Evolutionary conservation across 2,797 vertebrate species (phyloP).

Genomic region (Spea hammondii): DNA sequence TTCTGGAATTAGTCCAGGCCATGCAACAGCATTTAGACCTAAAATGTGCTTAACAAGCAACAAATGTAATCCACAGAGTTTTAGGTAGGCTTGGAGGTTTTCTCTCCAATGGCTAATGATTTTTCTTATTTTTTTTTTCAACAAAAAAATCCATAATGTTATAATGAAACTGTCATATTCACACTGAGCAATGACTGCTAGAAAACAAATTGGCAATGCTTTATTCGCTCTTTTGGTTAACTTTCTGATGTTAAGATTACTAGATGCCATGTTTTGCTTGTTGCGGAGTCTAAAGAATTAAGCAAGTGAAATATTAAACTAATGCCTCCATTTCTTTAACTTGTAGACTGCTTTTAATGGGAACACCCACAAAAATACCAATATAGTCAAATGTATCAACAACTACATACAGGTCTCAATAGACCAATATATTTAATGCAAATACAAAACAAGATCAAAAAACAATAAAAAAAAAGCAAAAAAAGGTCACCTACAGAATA

Average conservation of each 20-base stretch:
- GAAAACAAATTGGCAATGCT: not conserved
- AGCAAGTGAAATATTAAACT: too few species aligned
- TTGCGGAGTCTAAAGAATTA: not conserved
- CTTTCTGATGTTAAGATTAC: not conserved
- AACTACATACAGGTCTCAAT: too few species aligned
- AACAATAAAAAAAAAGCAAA: too few species aligned
- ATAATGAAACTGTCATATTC: conserved; percentile 26
- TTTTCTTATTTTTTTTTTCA: not conserved
- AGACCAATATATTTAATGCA: too few species aligned
- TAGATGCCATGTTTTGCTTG: not conserved
- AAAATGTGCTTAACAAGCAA: conserved; percentile 12
- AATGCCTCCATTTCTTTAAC: too few species aligned
- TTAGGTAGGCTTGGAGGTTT: not conserved
- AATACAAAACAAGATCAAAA: too few species aligned
- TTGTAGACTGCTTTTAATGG: too few species aligned
- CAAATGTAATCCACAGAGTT: not conserved
- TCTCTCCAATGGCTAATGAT: conserved; percentile 7
- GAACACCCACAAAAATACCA: too few species aligned
- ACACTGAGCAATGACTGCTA: conserved; percentile 2
- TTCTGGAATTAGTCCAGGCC: not conserved
- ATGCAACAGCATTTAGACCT: not conserved
- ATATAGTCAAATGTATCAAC: too few species aligned
- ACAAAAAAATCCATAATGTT: conserved; percentile 22
- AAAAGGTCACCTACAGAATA: too few species aligned
- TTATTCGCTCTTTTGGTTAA: not conserved